Base-by-base conservation (phyloP, 1,140 invertebrate species). In the Contarinia nasturtii region DNA sequence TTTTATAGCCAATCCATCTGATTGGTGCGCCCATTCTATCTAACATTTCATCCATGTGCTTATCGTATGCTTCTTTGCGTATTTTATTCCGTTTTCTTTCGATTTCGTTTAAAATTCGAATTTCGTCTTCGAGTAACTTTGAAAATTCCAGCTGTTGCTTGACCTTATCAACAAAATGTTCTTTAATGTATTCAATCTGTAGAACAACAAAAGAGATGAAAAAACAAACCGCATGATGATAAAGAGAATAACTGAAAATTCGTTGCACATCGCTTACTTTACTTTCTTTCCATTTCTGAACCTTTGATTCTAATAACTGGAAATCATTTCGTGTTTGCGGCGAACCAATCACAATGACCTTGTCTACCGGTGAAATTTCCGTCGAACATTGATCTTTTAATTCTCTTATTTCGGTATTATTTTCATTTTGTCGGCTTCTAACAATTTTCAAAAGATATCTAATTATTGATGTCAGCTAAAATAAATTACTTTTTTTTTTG, bases 21-120 rank as follows among this genome's bases (percentile, higher is more conserved):
- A 72, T 58, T 0, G 77, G 67, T 34, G 67, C 60, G 7, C 75
- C 74, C 49, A 75, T 59, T 33, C 67, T 64, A 44, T 66, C 64
- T 2, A 68, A 57, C 40, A 60, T 54, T 27, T 64, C 55, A 11
- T 68, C 65, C 27, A 67, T 61, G 46, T 65, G 67, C 20, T 71
- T 57, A 11, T 65, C 60, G 44, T 64, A 58, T 52, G 69, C 64
- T 43, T 61, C 54, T 41, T 59, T 40, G 21, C 44, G 51, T 1
- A 63, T 54, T 1, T 62, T 45, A 14, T 50, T 44, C 2, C 55
- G 52, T 34, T 72, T 67, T 15, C 64, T 63, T 34, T 76, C 73
- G 17, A 79, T 67, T 2, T 66, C 64, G 33, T 67, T 69, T 1
- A 78, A 53, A 53, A 76, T 62, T 45, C 69, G 61, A n/a, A 76